Evolutionary conservation across 2,888 invertebrate species (phyloP).

Genomic region (Margaritifera margaritifera): DNA sequence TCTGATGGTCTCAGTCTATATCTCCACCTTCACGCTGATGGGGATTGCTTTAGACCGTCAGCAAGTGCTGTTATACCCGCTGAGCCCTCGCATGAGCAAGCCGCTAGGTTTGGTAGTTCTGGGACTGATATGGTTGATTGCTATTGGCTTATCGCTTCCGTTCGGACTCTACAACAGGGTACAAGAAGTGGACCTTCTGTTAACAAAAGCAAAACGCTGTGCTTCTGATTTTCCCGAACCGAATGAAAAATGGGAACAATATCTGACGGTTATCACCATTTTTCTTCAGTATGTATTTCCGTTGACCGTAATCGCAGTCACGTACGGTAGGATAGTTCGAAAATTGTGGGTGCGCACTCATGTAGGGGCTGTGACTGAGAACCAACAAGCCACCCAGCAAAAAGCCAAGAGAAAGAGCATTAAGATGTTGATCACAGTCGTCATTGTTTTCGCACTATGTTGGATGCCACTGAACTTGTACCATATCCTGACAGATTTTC

Average conservation of each 20-base stretch:
- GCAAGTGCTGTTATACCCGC: conserved; percentile 72
- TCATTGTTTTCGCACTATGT: conserved; percentile 73
- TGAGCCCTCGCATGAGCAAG: conserved; percentile 70
- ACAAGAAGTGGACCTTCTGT: conserved; percentile 37
- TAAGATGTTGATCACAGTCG: conserved; percentile 73
- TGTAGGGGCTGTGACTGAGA: conserved; percentile 72
- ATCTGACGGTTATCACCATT: conserved; percentile 71
- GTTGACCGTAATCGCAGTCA: conserved; percentile 69
- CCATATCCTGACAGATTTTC: conserved; percentile 72
- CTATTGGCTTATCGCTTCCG: conserved; percentile 69
- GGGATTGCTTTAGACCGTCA: conserved; percentile 74
- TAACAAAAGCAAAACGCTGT: conserved; percentile 59
- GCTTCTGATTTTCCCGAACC: conserved; percentile 67
- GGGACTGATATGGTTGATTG: conserved; percentile 69
- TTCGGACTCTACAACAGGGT: conserved; percentile 71
- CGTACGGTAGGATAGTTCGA: conserved; percentile 70
- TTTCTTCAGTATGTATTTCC: conserved; percentile 73
- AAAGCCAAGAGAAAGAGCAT: conserved; percentile 73
- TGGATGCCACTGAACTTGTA: conserved; percentile 75
- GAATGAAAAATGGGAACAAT: conserved; percentile 64
- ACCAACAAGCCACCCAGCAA: conserved; percentile 70
- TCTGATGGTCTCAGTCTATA: conserved; percentile 73
- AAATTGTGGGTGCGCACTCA: conserved; percentile 68
- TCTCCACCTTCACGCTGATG: conserved; percentile 74
- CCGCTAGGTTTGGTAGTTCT: conserved; percentile 68